Conservation (phyloP, 2,113 vertebrate species). For the Rousettus leschenaultii region DNA sequence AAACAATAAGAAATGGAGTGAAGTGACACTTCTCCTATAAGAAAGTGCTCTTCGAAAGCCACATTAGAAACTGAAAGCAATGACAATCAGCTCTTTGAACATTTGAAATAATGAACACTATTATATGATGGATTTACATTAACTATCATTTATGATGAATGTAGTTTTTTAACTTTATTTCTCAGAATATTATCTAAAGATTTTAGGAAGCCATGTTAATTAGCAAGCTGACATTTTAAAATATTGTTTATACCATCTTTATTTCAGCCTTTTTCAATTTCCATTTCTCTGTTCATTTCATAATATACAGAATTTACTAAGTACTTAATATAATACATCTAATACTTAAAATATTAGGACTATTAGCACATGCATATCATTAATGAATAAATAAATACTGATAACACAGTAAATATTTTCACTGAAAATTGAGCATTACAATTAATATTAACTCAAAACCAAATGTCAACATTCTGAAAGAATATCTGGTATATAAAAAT, state of each 20-base stretch:
- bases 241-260: neutral
- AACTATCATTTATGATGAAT: constrained; percentile 3
- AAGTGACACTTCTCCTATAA: neutral
- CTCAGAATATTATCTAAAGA: constrained; percentile 32
- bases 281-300: neutral
- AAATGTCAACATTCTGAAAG: neutral
- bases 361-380: neutral
- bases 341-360: neutral
- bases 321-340: neutral
- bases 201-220: neutral
- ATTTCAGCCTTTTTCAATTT: neutral
- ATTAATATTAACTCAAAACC: neutral
- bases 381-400: constrained; percentile 8
- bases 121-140: neutral
- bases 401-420: neutral
- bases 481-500: neutral
- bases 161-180: neutral
- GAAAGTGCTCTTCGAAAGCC: neutral
- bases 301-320: neutral
- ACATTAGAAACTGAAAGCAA: neutral
- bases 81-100: neutral
- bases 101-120: neutral
- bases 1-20: neutral
- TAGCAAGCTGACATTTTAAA: constrained; percentile 5
- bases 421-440: neutral